phyloP scores from a whole-genome alignment of 2,113 vertebrate species.

The Scalopus aquaticus region DNA sequence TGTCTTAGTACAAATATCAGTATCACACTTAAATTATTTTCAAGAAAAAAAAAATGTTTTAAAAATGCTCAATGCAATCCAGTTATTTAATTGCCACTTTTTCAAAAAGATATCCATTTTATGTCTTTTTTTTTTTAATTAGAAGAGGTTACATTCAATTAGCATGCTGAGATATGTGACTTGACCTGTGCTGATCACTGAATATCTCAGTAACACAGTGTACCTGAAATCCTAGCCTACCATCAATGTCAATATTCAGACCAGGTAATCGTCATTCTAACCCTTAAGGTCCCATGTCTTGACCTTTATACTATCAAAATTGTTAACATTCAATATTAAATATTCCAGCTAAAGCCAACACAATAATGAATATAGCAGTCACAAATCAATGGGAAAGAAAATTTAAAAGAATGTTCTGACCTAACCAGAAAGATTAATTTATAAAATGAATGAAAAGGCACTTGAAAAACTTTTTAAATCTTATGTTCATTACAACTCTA shows the following conservation, averaged over 20 bases:
- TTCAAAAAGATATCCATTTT: not conserved
- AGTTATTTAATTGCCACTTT: not conserved
- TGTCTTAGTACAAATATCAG: not conserved
- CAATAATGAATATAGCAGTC: not conserved
- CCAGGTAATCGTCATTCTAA: not conserved
- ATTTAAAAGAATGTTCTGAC: not conserved
- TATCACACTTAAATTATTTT: not conserved
- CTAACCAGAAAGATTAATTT: not conserved
- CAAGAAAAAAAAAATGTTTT: not conserved
- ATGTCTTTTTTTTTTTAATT: not conserved
- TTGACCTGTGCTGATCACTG: not conserved
- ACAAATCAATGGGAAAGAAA: not conserved
- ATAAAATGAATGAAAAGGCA: conserved; percentile 14
- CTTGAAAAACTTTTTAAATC: conserved; percentile 12
- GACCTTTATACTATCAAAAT: not conserved
- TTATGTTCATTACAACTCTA: too few species aligned
- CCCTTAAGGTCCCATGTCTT: not conserved
- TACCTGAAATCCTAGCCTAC: rapidly evolving
- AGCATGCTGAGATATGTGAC: not conserved
- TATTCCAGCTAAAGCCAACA: not conserved
- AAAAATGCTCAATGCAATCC: not conserved
- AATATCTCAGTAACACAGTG: not conserved
- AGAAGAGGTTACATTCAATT: not conserved
- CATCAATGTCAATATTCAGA: not conserved
- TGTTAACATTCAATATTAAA: not conserved